phyloP scores from a whole-genome alignment of 2,888 invertebrate species.

The Thymelicus sylvestris region DNA sequence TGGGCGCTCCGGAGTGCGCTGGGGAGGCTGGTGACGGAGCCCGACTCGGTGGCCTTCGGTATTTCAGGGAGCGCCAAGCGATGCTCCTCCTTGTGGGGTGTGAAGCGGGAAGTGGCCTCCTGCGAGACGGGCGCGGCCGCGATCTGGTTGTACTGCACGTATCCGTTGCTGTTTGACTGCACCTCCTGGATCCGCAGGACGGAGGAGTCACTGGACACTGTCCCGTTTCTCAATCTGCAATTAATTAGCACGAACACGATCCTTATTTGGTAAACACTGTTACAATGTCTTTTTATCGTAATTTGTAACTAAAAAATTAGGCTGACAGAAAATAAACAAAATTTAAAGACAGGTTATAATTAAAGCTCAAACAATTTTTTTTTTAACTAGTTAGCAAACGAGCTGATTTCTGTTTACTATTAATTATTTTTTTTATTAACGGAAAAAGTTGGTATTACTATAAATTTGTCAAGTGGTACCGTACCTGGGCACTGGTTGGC shows the following conservation, averaged over 20 bases:
- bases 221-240: constrained; percentile 14
- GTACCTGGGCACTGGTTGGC: not conserved
- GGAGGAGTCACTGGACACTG: constrained; percentile 41
- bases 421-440: too few species aligned
- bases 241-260: too few species aligned
- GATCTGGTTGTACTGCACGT: constrained; percentile 17
- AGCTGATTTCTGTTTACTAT: too few species aligned
- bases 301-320: too few species aligned
- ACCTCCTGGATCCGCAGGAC: constrained; percentile 53
- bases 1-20: constrained; percentile 1
- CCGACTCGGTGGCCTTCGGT: constrained; percentile 43
- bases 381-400: too few species aligned
- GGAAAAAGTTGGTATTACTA: too few species aligned
- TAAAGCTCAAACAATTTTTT: too few species aligned
- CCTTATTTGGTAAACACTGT: too few species aligned
- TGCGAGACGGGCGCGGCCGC: constrained; percentile 37
- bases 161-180: constrained; percentile 41
- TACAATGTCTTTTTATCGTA: too few species aligned
- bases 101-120: constrained; percentile 41
- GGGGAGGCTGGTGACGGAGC: constrained; percentile 39
- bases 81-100: constrained; percentile 42
- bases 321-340: too few species aligned
- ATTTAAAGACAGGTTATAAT: too few species aligned
- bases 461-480: too few species aligned
- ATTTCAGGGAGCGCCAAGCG: constrained; percentile 45